Evolutionary conservation across 1,140 invertebrate genomes (phyloP).

Genomic region (Drosophila subpulchrella): DNA sequence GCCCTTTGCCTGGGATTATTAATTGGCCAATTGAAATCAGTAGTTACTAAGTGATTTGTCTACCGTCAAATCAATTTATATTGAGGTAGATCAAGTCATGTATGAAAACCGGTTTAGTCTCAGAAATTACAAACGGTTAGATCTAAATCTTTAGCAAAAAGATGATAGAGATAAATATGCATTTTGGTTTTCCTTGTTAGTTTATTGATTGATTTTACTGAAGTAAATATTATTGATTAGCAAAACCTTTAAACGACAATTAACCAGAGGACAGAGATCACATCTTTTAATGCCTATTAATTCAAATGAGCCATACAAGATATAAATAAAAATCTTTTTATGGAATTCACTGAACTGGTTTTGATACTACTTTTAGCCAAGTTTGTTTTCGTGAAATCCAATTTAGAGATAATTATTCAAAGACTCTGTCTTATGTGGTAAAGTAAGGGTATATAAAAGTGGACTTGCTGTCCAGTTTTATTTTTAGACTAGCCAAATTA

Average conservation of each 20-base stretch:
- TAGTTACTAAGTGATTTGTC: conserved; percentile 13
- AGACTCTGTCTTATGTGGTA: neutral
- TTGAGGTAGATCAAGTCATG: conserved; percentile 34
- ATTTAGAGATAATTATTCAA: neutral
- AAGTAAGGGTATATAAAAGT: neutral
- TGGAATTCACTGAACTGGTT: conserved; percentile 8
- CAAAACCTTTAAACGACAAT: neutral
- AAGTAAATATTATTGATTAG: conserved; percentile 3
- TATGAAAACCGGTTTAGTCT: conserved; percentile 12
- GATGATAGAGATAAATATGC: neutral
- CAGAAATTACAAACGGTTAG: neutral
- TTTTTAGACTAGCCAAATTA: conserved; percentile 10
- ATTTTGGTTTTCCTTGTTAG: neutral
- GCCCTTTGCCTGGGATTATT: conserved; percentile 1
- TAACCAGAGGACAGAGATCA: neutral
- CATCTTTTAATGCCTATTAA: conserved; percentile 1
- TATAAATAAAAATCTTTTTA: neutral
- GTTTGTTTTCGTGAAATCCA: neutral
- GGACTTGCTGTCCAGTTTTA: neutral
- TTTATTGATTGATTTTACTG: conserved; percentile 1
- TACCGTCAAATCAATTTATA: conserved; percentile 7
- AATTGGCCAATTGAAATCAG: conserved; percentile 8
- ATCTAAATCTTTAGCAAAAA: neutral
- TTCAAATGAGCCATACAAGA: neutral
- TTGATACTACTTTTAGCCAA: neutral